Percentiles rank a stretch among this genome's conserved stretches.
phyloP scores from a whole-genome alignment of 2,113 vertebrate genomes.

The Hassar affinis region DNA sequence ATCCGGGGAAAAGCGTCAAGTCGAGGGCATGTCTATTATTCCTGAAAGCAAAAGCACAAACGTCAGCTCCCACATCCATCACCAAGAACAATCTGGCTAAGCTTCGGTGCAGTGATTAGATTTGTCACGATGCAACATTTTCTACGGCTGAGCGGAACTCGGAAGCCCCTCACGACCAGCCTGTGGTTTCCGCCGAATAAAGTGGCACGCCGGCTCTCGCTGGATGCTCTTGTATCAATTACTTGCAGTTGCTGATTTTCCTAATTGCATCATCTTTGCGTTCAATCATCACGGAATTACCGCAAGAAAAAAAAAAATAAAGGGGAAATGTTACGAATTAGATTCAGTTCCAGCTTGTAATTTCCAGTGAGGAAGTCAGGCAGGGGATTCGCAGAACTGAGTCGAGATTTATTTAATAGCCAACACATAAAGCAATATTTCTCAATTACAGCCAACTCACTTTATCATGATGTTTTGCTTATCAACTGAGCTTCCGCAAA shows the following conservation, averaged over 20 bases:
- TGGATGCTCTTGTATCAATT: conserved; percentile 15
- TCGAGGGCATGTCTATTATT: conserved; percentile 12
- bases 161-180: neutral
- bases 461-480: neutral
- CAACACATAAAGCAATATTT: conserved; percentile 19
- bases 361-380: neutral
- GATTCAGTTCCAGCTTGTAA: neutral
- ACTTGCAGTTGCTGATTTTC: conserved; percentile 42
- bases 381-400: neutral
- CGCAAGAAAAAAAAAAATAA: neutral
- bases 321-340: neutral
- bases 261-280: conserved; percentile 24
- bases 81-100: neutral
- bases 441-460: neutral
- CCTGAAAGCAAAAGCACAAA: neutral
- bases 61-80: neutral
- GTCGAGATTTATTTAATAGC: neutral
- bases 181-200: neutral
- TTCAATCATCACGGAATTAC: conserved; percentile 28
- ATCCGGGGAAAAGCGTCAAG: conserved; percentile 14
- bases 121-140: conserved; percentile 33
- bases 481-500: conserved; percentile 5
- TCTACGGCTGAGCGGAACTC: neutral
- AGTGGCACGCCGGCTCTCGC: neutral
- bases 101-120: conserved; percentile 1